phyloP scores from a whole-genome alignment of 2,113 vertebrate genomes.

The Anguilla rostrata region DNA sequence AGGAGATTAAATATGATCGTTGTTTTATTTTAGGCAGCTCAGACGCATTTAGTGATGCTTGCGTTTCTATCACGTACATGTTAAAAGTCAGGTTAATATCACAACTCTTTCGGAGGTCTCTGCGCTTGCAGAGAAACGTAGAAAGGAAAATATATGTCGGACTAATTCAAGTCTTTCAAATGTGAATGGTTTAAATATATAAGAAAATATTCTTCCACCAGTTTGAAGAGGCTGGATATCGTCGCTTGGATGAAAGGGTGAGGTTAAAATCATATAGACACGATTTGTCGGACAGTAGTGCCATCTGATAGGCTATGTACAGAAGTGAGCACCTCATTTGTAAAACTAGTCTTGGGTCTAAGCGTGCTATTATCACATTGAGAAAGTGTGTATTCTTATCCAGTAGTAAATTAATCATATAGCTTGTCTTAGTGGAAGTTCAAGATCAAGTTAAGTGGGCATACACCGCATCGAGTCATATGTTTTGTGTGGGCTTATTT shows the following conservation, averaged over 20 bases:
- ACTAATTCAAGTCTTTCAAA: neutral
- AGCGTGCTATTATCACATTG: neutral
- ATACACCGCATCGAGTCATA: neutral
- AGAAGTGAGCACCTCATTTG: neutral
- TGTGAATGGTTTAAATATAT: neutral
- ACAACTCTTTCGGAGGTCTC: neutral
- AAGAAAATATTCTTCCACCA: neutral
- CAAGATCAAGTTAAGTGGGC: neutral
- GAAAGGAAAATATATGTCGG: slow-evolving; percentile 5
- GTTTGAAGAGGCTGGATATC: neutral
- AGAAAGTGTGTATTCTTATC: neutral
- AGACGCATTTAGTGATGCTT: slow-evolving; percentile 15
- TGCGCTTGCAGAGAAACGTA: neutral
- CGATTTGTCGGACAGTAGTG: too few relatives aligned
- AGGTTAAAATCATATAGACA: neutral
- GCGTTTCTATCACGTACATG: neutral
- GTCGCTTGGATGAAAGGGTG: slow-evolving; percentile 26
- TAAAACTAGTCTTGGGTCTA: neutral
- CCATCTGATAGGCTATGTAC: too few relatives aligned
- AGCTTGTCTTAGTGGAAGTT: neutral
- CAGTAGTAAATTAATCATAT: neutral
- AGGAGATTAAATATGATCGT: neutral
- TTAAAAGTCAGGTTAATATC: neutral
- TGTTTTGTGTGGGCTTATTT: neutral
- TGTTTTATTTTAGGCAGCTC: neutral